Base-by-base conservation (phyloP, 1,140 invertebrate genomes). In the Ceratina calcarata region DNA sequence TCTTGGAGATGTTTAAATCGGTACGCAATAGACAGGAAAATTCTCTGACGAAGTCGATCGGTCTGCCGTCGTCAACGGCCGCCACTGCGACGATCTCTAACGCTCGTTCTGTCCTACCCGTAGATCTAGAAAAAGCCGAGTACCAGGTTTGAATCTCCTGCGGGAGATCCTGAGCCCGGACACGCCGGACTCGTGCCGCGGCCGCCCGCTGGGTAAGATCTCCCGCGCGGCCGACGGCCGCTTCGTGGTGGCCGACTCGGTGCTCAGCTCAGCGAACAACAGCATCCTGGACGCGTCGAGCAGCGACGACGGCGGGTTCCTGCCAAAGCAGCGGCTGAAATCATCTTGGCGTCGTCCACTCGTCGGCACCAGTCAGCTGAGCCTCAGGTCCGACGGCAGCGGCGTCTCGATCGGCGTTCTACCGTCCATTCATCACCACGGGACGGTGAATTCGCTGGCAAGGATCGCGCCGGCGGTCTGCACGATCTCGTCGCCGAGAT, bases 91-190 rank as follows among this genome's bases (percentile, higher is more conserved):
- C 72, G 16, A 45, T 32, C 18, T 86, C 83, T 86, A 86, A 86
- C 84, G 76, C 70, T 61, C 80, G 77, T 87, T 90, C 74, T 91
- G 58, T 92, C 71, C 90, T 80, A 86, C 88, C 66, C 65, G 68
- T 94, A 97, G 97, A 97, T 95, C 96, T 96, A 96, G 96, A 96
- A 95, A 97, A 96, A 95, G 96, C 96, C 94, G 97, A 97, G 95
- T 97, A 97, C 96, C 97, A 97, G 96, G 97, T 97, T 93, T 97
- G 95, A 96, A 94, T 91, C 94, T 95, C 83, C 91, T 96, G 84
- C 92, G 94, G 22, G 93, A 94, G 86, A 94, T 94, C 75, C 89
- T 94, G 61, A 94, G 90, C 93, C 94, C 92, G 86, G 94, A 91
- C 85, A 94, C 91, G 3, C 93, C 90, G 78, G 93, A 91, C 80